These are phyloP conservation scores for Lasioglossum oenotherae DNA, from an alignment of 2,888 invertebrate species.

Conservation along the genomic window DNA sequence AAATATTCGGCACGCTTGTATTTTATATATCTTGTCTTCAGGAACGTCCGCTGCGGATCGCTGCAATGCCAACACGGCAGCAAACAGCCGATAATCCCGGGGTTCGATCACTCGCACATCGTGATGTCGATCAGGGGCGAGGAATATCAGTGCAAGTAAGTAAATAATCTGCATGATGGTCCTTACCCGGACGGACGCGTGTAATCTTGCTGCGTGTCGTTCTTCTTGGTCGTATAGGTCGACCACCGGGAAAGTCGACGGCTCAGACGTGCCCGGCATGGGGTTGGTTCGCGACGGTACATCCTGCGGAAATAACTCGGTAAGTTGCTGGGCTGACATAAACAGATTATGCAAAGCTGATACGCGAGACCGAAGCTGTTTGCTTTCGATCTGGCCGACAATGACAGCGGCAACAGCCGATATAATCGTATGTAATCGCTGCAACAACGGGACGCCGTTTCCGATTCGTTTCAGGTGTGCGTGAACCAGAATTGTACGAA, in stretches of 20 bases:
- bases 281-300: constrained; percentile 97
- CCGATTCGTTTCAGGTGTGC: constrained; percentile 88
- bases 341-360: not conserved
- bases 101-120: constrained; percentile 93
- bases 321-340: constrained; percentile 74
- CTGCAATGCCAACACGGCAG: constrained; percentile 97
- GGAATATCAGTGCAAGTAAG: constrained; percentile 99
- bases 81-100: constrained; percentile 91
- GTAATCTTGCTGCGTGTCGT: not conserved
- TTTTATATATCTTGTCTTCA: constrained; percentile 77
- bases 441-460: not conserved
- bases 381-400: constrained; percentile 43
- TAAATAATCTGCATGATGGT: constrained; percentile 71
- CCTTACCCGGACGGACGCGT: not conserved
- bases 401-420: not conserved
- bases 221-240: constrained; percentile 85
- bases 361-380: constrained; percentile 28
- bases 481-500: constrained; percentile 96
- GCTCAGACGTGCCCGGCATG: constrained; percentile 89
- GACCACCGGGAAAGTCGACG: constrained; percentile 89
- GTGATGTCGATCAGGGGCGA: constrained; percentile 94
- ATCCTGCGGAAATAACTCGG: constrained; percentile 95
- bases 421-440: not conserved
- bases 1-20: not conserved
- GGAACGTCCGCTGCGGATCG: constrained; percentile 97